phyloP scores from a whole-genome alignment of 2,888 invertebrate species.

The Trissolcus japonicus region DNA sequence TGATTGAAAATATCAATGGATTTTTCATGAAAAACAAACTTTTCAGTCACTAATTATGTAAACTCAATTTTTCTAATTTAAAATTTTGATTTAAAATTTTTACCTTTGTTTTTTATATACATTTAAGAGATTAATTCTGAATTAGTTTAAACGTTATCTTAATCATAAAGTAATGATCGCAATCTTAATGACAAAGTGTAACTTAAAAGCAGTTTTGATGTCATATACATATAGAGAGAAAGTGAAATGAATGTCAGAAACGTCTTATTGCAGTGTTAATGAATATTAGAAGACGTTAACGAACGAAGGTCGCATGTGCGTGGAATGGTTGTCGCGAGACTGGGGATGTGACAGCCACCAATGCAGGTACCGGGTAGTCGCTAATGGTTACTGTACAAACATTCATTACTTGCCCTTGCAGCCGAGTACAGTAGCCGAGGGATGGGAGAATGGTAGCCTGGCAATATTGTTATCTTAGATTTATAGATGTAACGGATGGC shows the following conservation, averaged over 20 bases:
- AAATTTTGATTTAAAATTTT: too few species aligned
- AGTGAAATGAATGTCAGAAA: slow-evolving; percentile 14
- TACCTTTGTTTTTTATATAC: too few species aligned
- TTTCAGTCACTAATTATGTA: too few species aligned
- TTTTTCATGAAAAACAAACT: too few species aligned
- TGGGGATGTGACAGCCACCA: slow-evolving; percentile 53
- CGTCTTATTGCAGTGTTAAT: slow-evolving; percentile 35
- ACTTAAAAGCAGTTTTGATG: too few species aligned
- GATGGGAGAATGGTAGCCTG: slow-evolving; percentile 61
- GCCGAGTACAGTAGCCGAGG: slow-evolving; percentile 40
- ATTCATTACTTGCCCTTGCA: slow-evolving; percentile 72
- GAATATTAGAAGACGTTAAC: slow-evolving; percentile 49
- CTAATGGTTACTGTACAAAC: slow-evolving; percentile 75
- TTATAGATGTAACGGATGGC: slow-evolving; percentile 76
- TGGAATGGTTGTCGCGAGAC: slow-evolving; percentile 70
- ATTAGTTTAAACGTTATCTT: too few species aligned
- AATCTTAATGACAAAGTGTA: too few species aligned
- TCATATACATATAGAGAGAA: neutral
- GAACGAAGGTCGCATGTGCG: slow-evolving; percentile 67
- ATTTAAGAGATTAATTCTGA: too few species aligned
- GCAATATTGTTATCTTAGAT: slow-evolving; percentile 76
- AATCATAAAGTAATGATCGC: too few species aligned
- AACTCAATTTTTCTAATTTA: too few species aligned
- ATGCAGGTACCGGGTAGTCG: slow-evolving; percentile 63
- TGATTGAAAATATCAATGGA: too few species aligned